Percentiles rank a stretch among this genome's conserved stretches.
Evolutionary conservation across 2,888 invertebrate genomes (phyloP).

Genomic region (Thysanoteuthis rhombus): DNA sequence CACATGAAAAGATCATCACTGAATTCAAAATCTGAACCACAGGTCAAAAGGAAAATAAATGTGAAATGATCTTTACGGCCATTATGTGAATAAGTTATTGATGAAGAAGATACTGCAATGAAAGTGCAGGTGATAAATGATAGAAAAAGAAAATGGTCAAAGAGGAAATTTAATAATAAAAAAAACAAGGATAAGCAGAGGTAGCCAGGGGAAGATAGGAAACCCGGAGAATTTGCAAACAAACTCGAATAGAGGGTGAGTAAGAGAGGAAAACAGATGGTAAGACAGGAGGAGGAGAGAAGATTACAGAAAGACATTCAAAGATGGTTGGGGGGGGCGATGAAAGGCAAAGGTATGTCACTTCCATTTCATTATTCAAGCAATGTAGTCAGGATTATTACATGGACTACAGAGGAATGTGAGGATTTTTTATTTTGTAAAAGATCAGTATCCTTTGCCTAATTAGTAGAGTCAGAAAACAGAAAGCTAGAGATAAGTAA

Average conservation of each 20-base stretch:
- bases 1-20: neutral
- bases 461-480: too few species aligned
- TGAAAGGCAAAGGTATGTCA: neutral
- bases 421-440: neutral
- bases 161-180: neutral
- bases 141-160: neutral
- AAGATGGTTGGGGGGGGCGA: too few species aligned
- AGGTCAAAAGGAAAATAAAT: neutral
- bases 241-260: too few species aligned
- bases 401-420: neutral
- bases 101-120: neutral
- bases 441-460: too few species aligned
- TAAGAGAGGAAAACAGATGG: neutral
- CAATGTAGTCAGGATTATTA: neutral
- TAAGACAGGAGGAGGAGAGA: too few species aligned
- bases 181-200: neutral
- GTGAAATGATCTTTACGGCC: neutral
- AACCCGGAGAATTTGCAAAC: too few species aligned
- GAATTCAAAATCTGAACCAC: neutral
- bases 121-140: neutral
- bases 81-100: neutral
- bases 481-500: neutral
- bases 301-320: neutral
- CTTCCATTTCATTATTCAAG: neutral
- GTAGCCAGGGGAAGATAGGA: too few species aligned